Percentiles rank a stretch among this genome's conserved stretches.
These are phyloP conservation scores for Latheticus oryzae DNA, from an alignment of 2,888 invertebrate species.

Conservation along the genomic window DNA sequence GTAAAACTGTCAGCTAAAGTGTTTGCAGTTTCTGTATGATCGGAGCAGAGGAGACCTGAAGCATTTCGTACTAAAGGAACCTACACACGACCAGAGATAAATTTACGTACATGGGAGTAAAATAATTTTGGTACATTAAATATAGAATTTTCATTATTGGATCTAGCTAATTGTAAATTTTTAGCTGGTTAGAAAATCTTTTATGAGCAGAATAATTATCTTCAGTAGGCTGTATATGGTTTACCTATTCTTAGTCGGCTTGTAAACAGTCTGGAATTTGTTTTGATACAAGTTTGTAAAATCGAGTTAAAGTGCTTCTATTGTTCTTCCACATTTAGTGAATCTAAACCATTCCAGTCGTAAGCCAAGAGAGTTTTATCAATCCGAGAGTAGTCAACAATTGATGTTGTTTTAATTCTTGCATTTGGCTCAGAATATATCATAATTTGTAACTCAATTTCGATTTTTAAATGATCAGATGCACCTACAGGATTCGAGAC, in stretches of 20 bases:
- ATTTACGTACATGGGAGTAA: slow-evolving; percentile 7
- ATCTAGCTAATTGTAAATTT: slow-evolving; percentile 3
- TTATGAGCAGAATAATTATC: slow-evolving; percentile 9
- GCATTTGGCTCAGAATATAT: slow-evolving; percentile 2
- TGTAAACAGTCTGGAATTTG: not conserved
- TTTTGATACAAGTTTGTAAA: slow-evolving; percentile 4
- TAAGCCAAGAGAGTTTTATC: not conserved
- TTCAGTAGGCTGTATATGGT: slow-evolving; percentile 1
- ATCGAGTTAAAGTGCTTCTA: slow-evolving; percentile 3
- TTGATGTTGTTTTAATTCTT: slow-evolving; percentile 7
- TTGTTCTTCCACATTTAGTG: slow-evolving; percentile 7
- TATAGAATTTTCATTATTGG: not conserved
- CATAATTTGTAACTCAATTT: slow-evolving; percentile 2
- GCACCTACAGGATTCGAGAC: slow-evolving; percentile 6
- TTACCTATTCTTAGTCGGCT: not conserved
- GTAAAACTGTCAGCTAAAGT: slow-evolving; percentile 10
- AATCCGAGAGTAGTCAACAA: slow-evolving; percentile 3
- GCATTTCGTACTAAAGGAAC: slow-evolving; percentile 7
- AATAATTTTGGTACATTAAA: slow-evolving; percentile 3
- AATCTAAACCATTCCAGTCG: slow-evolving; percentile 4
- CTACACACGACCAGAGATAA: not conserved
- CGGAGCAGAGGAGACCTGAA: slow-evolving; percentile 6
- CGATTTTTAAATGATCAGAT: slow-evolving; percentile 8
- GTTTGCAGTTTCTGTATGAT: slow-evolving; percentile 10
- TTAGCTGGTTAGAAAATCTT: slow-evolving; percentile 5